A percentile compares a stretch with the other conserved stretches of the same genome.
phyloP scores from a whole-genome alignment of 2,797 vertebrate species.

The Enteromius paludinosus region DNA sequence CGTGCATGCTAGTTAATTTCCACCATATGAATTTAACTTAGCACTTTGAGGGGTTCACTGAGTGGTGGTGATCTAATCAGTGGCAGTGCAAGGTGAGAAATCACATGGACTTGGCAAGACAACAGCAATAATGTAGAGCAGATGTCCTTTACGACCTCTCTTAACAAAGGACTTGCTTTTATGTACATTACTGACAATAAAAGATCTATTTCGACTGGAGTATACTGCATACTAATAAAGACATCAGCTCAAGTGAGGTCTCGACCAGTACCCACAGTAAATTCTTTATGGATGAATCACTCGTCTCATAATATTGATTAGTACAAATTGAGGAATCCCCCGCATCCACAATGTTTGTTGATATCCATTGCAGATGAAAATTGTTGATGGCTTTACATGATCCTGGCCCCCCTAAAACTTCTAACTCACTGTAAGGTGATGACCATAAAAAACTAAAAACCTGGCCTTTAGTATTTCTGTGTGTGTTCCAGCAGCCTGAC shows the following conservation, averaged over 20 bases:
- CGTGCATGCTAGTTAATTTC: slow-evolving; percentile 47
- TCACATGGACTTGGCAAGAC: slow-evolving; percentile 38
- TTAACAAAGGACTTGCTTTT: slow-evolving; percentile 39
- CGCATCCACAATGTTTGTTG: background rate
- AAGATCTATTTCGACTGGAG: slow-evolving; percentile 18
- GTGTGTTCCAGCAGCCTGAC: background rate
- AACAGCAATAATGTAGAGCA: slow-evolving; percentile 6
- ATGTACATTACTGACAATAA: slow-evolving; percentile 30
- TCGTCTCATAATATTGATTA: background rate
- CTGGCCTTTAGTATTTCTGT: background rate
- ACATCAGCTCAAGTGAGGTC: slow-evolving; percentile 29
- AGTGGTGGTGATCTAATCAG: background rate
- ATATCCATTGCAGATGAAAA: background rate
- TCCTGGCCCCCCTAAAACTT: background rate
- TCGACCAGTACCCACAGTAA: slow-evolving; percentile 7
- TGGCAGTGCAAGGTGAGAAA: slow-evolving; percentile 30
- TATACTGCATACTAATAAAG: slow-evolving; percentile 25
- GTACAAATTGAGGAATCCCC: background rate
- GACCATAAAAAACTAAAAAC: background rate
- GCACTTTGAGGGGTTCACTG: background rate
- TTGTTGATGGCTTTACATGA: background rate
- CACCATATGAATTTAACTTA: slow-evolving; percentile 46
- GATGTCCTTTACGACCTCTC: slow-evolving; percentile 29
- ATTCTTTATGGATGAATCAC: slow-evolving; percentile 12
- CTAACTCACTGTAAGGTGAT: background rate